Evolutionary conservation across 2,113 vertebrate genomes (phyloP), one percentile per base, ranked within the genome.

Genomic region (Nycticryphes semicollaris): DNA sequence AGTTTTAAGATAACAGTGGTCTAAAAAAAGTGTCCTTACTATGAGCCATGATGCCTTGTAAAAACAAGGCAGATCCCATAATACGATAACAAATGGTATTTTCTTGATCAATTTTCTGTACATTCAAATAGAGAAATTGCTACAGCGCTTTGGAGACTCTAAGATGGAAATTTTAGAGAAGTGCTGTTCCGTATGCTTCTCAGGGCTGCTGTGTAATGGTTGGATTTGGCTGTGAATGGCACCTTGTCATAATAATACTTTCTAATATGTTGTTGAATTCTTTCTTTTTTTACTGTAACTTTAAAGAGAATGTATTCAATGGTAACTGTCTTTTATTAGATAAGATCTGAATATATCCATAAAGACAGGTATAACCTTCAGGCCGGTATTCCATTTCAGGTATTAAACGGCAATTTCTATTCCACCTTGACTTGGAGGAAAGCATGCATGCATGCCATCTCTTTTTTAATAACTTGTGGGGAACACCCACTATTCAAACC

Each of bases 1-100:
- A 39, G 14, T 7, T 70, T 70, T 14, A 59, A 78, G 21, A 7
- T 21, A 68, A 30, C 8, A 4, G 4, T 4, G 28, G 14, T 14
- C 9, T 39, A 35, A 69, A 84, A 37, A n/a, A 23, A 20, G 0
- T 17, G 6, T 62, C 84, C 9, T 69, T 77, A 37, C 2, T 19
- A 3, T 54, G 37, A 83, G 41, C 0, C 9, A 21, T 47, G 6
- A 9, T 37, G 11, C 2, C 14, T 67, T 67, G 51, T 51, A 23
- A 20, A 70, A 47, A 37, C 9, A 66, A 77, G 25, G 3, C 8
- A 63, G 28, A 84, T 53, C 7, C 18, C 4, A 23, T 14, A 30
- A 25, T 18, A 45, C 0, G 1, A 20, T 19, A 22, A 14, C 2
- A 4, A 3, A 8, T 47, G 4, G 0, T 31, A 10, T 18, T 54